phyloP scores from a whole-genome alignment of 2,113 vertebrate genomes.

The Phalacrocorax carbo region DNA sequence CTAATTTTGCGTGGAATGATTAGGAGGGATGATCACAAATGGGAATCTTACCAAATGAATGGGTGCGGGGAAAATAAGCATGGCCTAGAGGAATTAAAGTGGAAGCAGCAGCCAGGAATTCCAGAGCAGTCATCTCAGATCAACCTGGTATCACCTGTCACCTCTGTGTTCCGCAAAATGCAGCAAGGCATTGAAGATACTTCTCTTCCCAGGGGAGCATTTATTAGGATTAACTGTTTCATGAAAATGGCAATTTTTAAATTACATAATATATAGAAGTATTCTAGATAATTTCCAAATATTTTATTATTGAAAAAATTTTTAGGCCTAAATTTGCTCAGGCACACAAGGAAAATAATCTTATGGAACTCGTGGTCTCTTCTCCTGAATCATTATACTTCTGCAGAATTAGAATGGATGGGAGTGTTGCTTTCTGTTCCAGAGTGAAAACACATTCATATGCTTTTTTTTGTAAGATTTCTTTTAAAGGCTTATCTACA shows the following conservation, averaged over 20 bases:
- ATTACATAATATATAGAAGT: not conserved
- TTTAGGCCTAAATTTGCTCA: not conserved
- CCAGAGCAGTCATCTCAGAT: not conserved
- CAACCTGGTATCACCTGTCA: not conserved
- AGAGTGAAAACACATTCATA: not conserved
- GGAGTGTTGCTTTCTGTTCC: not conserved
- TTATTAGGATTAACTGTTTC: not conserved
- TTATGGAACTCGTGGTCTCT: not conserved
- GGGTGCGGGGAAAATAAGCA: not conserved
- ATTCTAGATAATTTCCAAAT: not conserved
- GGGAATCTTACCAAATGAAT: not conserved
- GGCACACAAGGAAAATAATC: not conserved
- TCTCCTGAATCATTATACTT: not conserved
- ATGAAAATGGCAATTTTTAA: not conserved
- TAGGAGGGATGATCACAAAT: not conserved
- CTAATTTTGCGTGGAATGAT: not conserved
- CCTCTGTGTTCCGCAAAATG: accelerated
- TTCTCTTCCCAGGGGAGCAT: not conserved
- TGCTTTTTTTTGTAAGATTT: not conserved
- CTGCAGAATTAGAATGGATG: not conserved
- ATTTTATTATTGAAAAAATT: not conserved
- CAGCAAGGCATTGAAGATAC: not conserved
- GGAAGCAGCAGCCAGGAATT: not conserved
- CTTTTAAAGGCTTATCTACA: conserved; percentile 7
- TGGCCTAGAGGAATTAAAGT: not conserved